Evolutionary conservation across 2,888 invertebrate genomes (phyloP).

Genomic region (Lasioglossum oenotherae): DNA sequence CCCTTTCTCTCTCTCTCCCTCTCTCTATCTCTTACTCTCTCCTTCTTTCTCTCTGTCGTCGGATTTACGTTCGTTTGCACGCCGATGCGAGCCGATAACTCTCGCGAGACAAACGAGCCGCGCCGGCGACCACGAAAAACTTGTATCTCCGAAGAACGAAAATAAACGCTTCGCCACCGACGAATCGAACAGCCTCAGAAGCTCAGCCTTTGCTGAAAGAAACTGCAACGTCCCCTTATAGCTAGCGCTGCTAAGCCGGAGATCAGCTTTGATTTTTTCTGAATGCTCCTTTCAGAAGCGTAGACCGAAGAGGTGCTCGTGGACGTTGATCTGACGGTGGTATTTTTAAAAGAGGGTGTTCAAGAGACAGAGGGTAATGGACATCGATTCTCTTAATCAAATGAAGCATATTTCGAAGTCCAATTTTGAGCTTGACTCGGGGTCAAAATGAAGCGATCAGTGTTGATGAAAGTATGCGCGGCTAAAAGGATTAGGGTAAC

Average conservation of each 20-base stretch:
- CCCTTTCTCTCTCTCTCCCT: background rate
- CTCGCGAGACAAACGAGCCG: slow-evolving; percentile 70
- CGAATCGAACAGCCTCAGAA: slow-evolving; percentile 45
- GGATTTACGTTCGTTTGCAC: slow-evolving; percentile 74
- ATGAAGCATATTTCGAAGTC: background rate
- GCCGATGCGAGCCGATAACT: slow-evolving; percentile 70
- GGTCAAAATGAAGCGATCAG: background rate
- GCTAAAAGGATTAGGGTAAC: background rate
- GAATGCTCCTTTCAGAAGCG: background rate
- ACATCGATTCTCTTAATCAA: background rate
- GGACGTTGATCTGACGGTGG: background rate
- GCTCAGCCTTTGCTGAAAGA: slow-evolving; percentile 1
- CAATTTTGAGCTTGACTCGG: background rate
- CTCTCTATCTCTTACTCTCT: background rate
- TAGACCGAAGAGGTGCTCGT: background rate
- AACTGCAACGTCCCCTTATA: background rate
- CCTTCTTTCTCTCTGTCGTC: background rate
- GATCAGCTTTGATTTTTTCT: slow-evolving; percentile 2
- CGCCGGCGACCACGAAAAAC: slow-evolving; percentile 46
- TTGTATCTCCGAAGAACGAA: slow-evolving; percentile 58
- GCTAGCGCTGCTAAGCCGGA: background rate
- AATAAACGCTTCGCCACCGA: slow-evolving; percentile 58
- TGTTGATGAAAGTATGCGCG: background rate
- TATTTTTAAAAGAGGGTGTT: background rate
- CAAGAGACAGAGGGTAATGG: background rate